Percentiles rank a stretch among this genome's conserved stretches.
phyloP scores from a whole-genome alignment of 2,113 vertebrate species.

The Lophotis ruficrista region DNA sequence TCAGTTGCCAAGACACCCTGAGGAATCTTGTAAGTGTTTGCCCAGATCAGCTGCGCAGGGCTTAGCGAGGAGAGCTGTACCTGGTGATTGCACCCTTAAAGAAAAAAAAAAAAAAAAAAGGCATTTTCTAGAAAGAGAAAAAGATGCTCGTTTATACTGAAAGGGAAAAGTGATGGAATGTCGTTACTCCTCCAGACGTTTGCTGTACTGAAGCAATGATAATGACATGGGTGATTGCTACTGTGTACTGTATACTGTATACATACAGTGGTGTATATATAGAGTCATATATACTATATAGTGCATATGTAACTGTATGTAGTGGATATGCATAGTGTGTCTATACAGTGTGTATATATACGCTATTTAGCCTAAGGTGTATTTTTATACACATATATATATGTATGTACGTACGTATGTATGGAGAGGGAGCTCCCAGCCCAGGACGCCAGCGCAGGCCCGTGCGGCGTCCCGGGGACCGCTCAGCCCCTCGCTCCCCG shows the following conservation, averaged over 20 bases:
- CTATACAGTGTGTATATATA: too few species aligned
- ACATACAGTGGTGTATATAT: fast-evolving
- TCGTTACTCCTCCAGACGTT: fast-evolving
- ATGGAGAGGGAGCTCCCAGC: too few species aligned
- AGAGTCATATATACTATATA: too few species aligned
- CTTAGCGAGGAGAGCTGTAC: not conserved
- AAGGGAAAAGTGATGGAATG: not conserved
- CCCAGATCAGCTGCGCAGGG: not conserved
- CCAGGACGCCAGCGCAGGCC: too few species aligned
- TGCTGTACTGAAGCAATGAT: not conserved
- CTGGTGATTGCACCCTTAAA: not conserved
- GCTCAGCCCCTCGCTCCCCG: too few species aligned
- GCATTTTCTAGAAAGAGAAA: not conserved
- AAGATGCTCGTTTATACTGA: not conserved
- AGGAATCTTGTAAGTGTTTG: not conserved
- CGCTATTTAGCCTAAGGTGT: too few species aligned
- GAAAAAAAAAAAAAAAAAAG: not conserved
- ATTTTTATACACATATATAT: too few species aligned
- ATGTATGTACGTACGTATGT: too few species aligned
- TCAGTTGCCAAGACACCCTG: fast-evolving
- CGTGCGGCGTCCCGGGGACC: too few species aligned
- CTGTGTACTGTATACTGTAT: too few species aligned
- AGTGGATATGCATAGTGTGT: not conserved
- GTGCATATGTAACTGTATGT: not conserved
- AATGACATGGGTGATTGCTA: too few species aligned